Evolutionary conservation across 2,888 invertebrate species (phyloP).

Genomic region (Adelphocoris suturalis): DNA sequence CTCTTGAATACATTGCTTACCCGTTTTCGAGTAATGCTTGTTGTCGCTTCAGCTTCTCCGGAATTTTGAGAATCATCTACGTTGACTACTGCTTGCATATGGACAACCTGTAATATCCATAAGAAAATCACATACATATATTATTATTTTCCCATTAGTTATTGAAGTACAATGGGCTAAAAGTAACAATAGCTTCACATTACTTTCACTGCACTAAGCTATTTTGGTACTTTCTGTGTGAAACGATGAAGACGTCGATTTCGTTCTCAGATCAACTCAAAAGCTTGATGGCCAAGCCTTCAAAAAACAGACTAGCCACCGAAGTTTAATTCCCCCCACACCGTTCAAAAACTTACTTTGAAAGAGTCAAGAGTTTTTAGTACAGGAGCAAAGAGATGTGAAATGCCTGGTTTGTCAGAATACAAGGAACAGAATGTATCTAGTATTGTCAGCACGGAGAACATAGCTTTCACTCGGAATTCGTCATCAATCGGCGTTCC

Average conservation of each 20-base stretch:
- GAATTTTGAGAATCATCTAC: neutral
- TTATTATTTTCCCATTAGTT: no score
- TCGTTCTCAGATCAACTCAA: no score
- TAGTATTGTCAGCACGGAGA: constrained; percentile 81
- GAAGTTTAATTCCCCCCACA: no score
- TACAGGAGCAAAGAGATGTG: constrained; percentile 71
- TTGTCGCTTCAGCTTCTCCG: neutral
- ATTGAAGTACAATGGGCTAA: no score
- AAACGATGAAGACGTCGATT: no score
- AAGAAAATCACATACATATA: no score
- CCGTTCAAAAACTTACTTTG: constrained; percentile 73
- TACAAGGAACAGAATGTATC: constrained; percentile 81
- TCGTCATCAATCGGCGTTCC: constrained; percentile 80
- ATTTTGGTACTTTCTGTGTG: no score
- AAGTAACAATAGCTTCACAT: no score
- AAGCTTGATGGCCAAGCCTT: no score
- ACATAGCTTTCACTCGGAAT: constrained; percentile 84
- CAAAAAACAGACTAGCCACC: no score
- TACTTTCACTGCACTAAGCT: no score
- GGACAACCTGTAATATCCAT: neutral
- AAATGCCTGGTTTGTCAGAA: constrained; percentile 68
- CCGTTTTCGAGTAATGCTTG: neutral
- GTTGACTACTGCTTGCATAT: neutral
- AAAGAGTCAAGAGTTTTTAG: neutral
- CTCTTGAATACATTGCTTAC: neutral